These are phyloP conservation scores for Denticeps clupeoides DNA, from an alignment of 2,797 vertebrate genomes.

Conservation along the genomic window DNA sequence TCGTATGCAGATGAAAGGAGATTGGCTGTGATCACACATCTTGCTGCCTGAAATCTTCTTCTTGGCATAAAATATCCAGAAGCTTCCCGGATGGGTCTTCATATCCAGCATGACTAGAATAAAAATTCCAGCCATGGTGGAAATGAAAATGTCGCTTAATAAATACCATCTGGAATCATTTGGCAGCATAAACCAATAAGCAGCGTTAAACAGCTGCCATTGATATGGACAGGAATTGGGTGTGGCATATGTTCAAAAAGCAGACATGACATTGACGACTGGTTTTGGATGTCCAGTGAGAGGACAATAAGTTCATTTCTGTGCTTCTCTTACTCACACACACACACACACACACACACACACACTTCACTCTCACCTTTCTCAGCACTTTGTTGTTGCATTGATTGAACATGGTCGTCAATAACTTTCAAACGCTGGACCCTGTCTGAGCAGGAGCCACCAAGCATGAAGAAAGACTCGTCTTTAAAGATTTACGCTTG, in stretches of 20 bases:
- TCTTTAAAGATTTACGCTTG: conserved; percentile 53
- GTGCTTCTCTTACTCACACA: not conserved
- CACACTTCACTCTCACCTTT: conserved; percentile 34
- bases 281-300: conserved; percentile 4
- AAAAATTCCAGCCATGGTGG: conserved; percentile 32
- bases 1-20: too few relatives aligned
- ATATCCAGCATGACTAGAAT: too few relatives aligned
- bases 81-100: conserved; percentile 19
- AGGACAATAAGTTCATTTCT: conserved; percentile 12
- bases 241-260: conserved; percentile 6
- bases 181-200: conserved; percentile 18
- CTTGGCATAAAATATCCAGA: not conserved
- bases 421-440: conserved; percentile 60
- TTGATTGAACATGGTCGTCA: conserved; percentile 55
- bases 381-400: conserved; percentile 57
- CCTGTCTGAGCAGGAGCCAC: conserved; percentile 52
- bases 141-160: conserved; percentile 32
- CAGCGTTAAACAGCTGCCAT: conserved; percentile 12
- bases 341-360: conserved; percentile 11
- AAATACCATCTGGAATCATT: conserved; percentile 33
- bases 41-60: too few relatives aligned
- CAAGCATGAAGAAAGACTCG: conserved; percentile 50
- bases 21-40: too few relatives aligned
- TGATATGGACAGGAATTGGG: conserved; percentile 11
- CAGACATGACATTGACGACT: conserved; percentile 10